Conservation (phyloP, 2,797 vertebrate species). For the Cirrhinus molitorella region DNA sequence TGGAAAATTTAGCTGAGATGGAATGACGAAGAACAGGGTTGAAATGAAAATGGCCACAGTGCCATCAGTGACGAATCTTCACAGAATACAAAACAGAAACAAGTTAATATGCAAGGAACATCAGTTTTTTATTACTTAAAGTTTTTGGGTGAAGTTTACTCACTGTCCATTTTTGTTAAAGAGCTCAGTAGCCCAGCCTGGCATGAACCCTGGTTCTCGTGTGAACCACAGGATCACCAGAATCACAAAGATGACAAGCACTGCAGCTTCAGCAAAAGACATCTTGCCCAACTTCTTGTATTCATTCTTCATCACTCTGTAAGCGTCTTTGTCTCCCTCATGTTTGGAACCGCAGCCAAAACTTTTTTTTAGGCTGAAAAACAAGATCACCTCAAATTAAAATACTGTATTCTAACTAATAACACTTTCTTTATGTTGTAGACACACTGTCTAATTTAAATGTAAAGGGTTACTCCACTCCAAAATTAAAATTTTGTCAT, state of each 20-base stretch:
- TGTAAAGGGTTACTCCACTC: too few species aligned
- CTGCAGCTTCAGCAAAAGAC: slow-evolving; percentile 83
- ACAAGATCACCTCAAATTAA: neutral
- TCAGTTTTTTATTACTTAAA: neutral
- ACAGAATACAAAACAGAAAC: neutral
- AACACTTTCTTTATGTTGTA: neutral
- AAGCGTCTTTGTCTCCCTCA: slow-evolving; percentile 76
- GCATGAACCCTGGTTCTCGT: slow-evolving; percentile 91
- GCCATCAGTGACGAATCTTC: slow-evolving; percentile 86
- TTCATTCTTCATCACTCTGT: slow-evolving; percentile 81
- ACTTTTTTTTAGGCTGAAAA: slow-evolving; percentile 82
- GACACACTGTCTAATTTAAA: neutral
- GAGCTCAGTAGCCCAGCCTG: slow-evolving; percentile 86
- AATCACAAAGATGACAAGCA: slow-evolving; percentile 80
- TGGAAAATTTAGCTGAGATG: slow-evolving; percentile 72
- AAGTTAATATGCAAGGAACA: neutral
- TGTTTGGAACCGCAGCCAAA: slow-evolving; percentile 81
- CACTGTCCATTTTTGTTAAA: slow-evolving; percentile 79
- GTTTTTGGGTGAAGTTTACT: slow-evolving; percentile 64
- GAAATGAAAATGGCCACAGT: slow-evolving; percentile 86
- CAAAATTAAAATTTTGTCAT: too few species aligned
- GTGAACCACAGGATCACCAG: slow-evolving; percentile 93
- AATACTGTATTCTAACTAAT: neutral
- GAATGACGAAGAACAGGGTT: slow-evolving; percentile 84
- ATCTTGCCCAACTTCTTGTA: slow-evolving; percentile 83